Percentiles rank a stretch among this genome's conserved stretches.
Conservation (phyloP, 53 echinoderm and acorn worm genomes). For the Holothuria leucospilota region DNA sequence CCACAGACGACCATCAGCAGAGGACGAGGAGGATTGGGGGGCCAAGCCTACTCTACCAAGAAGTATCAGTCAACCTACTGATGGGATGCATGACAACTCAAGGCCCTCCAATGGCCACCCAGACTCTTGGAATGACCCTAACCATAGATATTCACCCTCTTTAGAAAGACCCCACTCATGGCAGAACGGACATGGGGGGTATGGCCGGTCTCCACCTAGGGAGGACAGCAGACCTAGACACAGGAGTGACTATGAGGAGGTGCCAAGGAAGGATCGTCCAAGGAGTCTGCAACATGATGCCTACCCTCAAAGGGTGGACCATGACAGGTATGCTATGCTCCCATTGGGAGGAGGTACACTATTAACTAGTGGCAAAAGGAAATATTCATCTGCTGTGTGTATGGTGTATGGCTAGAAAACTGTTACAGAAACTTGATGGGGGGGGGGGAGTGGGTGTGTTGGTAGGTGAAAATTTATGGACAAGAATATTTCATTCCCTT, state of each 20-base stretch:
- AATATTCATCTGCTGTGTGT: too few species aligned
- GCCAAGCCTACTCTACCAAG: not conserved
- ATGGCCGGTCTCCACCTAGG: conserved; percentile 11
- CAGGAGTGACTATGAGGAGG: conserved; percentile 23
- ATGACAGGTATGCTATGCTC: too few species aligned
- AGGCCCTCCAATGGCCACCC: not conserved
- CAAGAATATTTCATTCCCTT: too few species aligned
- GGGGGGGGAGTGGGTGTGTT: too few species aligned
- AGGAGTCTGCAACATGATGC: not conserved
- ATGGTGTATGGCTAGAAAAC: too few species aligned
- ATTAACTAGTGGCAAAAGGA: too few species aligned
- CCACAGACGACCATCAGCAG: not conserved
- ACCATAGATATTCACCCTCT: not conserved
- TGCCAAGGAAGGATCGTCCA: conserved; percentile 8
- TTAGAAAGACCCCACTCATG: conserved; percentile 21
- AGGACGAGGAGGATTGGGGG: conserved; percentile 26
- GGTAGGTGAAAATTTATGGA: too few species aligned
- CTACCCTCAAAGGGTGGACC: not conserved
- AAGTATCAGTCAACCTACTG: conserved; percentile 6
- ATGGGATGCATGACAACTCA: conserved; percentile 22
- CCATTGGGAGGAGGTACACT: too few species aligned
- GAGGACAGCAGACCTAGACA: not conserved
- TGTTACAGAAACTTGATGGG: too few species aligned
- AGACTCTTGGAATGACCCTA: not conserved
- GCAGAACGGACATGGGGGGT: conserved; percentile 11